A percentile compares a stretch with the other conserved stretches of the same genome.
Evolutionary conservation across 2,113 vertebrate species (phyloP).

Genomic region (Melanerpes formicivorus): DNA sequence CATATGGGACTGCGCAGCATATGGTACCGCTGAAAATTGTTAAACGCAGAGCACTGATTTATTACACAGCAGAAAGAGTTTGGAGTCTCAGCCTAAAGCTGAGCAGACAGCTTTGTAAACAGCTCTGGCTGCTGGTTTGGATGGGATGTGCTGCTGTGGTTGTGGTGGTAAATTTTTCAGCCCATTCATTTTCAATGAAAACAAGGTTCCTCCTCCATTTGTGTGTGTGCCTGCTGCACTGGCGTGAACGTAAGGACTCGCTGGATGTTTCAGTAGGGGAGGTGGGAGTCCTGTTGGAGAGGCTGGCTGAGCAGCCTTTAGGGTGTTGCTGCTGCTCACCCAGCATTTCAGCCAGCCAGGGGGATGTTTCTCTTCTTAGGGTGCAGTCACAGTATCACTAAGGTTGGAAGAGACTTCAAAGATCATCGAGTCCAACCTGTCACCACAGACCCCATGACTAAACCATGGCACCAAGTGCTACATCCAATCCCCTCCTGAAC

Average conservation of each 20-base stretch:
- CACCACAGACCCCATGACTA: too few species aligned
- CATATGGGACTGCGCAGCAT: constrained; percentile 29
- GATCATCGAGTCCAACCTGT: too few species aligned
- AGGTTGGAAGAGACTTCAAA: too few species aligned
- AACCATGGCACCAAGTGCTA: too few species aligned
- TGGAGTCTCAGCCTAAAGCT: background rate
- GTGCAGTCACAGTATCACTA: background rate
- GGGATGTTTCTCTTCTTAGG: background rate
- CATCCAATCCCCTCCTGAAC: too few species aligned
- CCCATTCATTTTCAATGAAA: background rate
- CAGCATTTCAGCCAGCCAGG: background rate
- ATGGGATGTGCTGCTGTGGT: background rate
- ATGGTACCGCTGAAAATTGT: constrained; percentile 38
- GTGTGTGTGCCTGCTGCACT: accelerated
- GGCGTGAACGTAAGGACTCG: background rate
- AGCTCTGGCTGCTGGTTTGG: constrained; percentile 11
- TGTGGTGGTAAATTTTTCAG: background rate
- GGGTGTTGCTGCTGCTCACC: background rate
- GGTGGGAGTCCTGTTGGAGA: background rate
- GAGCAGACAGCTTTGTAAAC: constrained; percentile 40
- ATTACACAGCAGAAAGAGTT: constrained; percentile 43
- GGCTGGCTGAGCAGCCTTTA: background rate
- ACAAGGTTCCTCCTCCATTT: background rate
- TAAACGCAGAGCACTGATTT: constrained; percentile 19
- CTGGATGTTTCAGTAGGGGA: background rate